These are phyloP conservation scores for Muscina levida DNA, from an alignment of 2,888 invertebrate genomes.

Conservation along the genomic window DNA sequence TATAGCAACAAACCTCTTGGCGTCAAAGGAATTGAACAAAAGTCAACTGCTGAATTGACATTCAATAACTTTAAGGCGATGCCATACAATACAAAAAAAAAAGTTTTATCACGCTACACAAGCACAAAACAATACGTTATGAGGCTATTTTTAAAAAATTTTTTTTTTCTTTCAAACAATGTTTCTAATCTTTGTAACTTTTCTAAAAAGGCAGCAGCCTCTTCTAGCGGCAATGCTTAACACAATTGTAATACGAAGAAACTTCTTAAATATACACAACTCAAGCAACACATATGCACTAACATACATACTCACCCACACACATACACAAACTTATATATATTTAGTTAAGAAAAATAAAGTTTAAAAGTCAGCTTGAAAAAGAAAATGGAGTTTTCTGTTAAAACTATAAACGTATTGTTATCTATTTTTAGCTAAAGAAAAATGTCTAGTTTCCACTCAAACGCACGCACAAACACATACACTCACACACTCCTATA, in stretches of 20 bases:
- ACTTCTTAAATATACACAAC: background rate
- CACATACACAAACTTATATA: background rate
- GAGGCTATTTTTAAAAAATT: constrained; percentile 22
- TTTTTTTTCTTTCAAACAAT: constrained; percentile 18
- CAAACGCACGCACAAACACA: constrained; percentile 17
- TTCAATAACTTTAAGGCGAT: background rate
- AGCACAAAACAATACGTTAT: constrained; percentile 14
- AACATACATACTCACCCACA: too few relatives aligned
- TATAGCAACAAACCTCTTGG: too few relatives aligned
- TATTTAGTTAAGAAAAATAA: background rate
- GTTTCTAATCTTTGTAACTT: constrained; percentile 31
- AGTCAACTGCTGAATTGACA: constrained; percentile 26
- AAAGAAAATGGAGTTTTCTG: background rate
- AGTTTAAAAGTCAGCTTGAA: constrained; percentile 35
- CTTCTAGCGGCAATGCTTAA: background rate
- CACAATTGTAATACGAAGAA: constrained; percentile 17
- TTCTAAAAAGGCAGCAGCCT: constrained; percentile 4
- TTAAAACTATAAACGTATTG: constrained; percentile 43
- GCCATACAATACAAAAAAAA: background rate
- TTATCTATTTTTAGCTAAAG: constrained; percentile 33
- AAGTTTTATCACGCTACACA: background rate
- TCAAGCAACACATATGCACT: too few relatives aligned
- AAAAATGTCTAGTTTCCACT: background rate
- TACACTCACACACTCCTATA: constrained; percentile 9
- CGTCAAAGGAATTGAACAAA: background rate